Conservation (phyloP, 2,888 invertebrate genomes). For the Cheilosia vulpina region DNA sequence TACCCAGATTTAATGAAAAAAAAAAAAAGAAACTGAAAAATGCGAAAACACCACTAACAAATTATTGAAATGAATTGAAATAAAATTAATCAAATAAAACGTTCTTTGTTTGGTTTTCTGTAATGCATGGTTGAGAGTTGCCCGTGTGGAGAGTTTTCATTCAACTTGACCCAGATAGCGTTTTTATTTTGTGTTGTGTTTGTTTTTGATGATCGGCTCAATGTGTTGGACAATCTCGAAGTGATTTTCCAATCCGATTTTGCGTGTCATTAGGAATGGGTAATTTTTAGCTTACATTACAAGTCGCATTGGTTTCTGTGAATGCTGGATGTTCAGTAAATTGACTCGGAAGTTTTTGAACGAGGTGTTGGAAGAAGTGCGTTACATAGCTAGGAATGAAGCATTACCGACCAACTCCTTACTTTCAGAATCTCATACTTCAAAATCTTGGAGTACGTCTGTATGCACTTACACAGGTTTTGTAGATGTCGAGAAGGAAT, state of each 20-base stretch:
- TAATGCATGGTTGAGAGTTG: conserved; percentile 29
- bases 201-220: conserved; percentile 3
- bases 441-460: too few relatives aligned
- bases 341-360: too few relatives aligned
- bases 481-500: too few relatives aligned
- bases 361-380: too few relatives aligned
- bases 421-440: too few relatives aligned
- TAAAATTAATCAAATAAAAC: not conserved
- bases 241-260: not conserved
- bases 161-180: conserved; percentile 37
- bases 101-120: conserved; percentile 26
- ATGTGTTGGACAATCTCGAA: conserved; percentile 4
- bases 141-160: conserved; percentile 26
- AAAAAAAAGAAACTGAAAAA: not conserved
- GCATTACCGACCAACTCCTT: too few relatives aligned
- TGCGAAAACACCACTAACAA: not conserved
- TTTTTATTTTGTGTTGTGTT: not conserved
- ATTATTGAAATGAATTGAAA: too few relatives aligned
- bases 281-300: too few relatives aligned
- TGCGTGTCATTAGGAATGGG: not conserved
- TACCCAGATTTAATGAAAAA: conserved; percentile 39
- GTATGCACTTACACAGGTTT: too few relatives aligned
- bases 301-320: too few relatives aligned
- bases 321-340: too few relatives aligned
- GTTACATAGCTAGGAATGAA: too few relatives aligned